Base-by-base conservation (phyloP, 2,797 vertebrate species). In the Fringilla coelebs region DNA sequence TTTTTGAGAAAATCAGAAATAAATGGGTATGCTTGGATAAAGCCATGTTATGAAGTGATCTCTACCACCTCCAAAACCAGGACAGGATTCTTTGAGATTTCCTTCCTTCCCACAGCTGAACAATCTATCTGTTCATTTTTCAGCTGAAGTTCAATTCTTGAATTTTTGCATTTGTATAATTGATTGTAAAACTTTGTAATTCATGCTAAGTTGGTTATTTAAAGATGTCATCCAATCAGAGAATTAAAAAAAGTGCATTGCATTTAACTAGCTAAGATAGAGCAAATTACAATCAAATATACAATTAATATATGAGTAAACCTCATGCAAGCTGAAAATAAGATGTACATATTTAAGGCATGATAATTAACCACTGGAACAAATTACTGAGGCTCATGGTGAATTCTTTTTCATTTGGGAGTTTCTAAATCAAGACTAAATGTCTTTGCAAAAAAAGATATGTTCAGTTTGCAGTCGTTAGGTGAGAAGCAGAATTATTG, bases 261-360 rank as follows among this genome's bases (percentile, higher is more conserved):
- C 51, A 89, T 90, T 96, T 96, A 92, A 87, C 81, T 83, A 90
- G 41, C 74, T 85, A 85, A 94, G 89, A 94, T 73, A 82, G 70
- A 58, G 19, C 1, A 63, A 95, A 94, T 96, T 97, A 96, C 90
- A 97, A 96, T 96, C 94, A 96, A 93, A 95, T 93, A 93, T 75
- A 95, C 87, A 86, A 96, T 96, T 96, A 96, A 96, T 96, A 85
- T 62, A 87, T 72, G 79, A 96, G 82, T 88, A 94, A 96, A 95
- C 68, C 75, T 95, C 78, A 91, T 80, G 82, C 75, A 88, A 92
- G 75, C 72, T 91, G 85, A 92, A 96, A 97, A 97, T 96, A 95
- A 94, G 90, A 89, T 97, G 82, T 90, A 95, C 94, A 84, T 96
- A 95, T 95, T 96, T 94, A 95, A 93, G 40, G 82, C 79, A 88